These are phyloP conservation scores for Drosophila tristis DNA, from an alignment of 1,140 invertebrate genomes.

Conservation along the genomic window DNA sequence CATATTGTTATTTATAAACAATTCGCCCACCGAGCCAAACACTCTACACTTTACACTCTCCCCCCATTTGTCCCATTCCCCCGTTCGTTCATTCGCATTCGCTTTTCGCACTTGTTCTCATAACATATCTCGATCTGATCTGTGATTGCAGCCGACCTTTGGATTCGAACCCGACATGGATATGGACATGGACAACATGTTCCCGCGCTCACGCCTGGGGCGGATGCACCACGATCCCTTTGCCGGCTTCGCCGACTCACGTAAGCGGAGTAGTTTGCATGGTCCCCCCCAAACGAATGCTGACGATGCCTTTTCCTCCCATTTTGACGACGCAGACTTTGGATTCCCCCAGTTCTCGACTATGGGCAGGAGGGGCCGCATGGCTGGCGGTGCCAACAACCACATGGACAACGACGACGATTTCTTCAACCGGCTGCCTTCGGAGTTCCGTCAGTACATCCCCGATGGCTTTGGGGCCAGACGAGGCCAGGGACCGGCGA, in stretches of 20 bases:
- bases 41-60: slow-evolving; percentile 41
- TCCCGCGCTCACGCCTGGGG: slow-evolving; percentile 75
- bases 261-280: slow-evolving; percentile 85
- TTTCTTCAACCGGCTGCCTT: slow-evolving; percentile 87
- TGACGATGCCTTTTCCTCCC: slow-evolving; percentile 72
- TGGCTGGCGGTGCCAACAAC: slow-evolving; percentile 64
- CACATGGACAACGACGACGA: slow-evolving; percentile 78
- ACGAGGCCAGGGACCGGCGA: slow-evolving; percentile 72
- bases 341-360: slow-evolving; percentile 80
- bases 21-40: slow-evolving; percentile 57
- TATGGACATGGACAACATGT: slow-evolving; percentile 81
- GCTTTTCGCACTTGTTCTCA: neutral
- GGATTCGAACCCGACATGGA: slow-evolving; percentile 83
- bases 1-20: slow-evolving; percentile 75
- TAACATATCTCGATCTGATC: neutral
- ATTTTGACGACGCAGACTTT: slow-evolving; percentile 84
- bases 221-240: slow-evolving; percentile 85
- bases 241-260: slow-evolving; percentile 85
- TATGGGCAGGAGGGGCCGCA: slow-evolving; percentile 65
- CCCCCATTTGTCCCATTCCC: no score
- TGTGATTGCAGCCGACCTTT: slow-evolving; percentile 66
- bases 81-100: no score
- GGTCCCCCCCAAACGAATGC: slow-evolving; percentile 55
- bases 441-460: slow-evolving; percentile 87
- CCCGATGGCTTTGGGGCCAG: slow-evolving; percentile 85